These are phyloP conservation scores for Drosophila repletoides DNA, from an alignment of 1,140 invertebrate species.

Conservation along the genomic window DNA sequence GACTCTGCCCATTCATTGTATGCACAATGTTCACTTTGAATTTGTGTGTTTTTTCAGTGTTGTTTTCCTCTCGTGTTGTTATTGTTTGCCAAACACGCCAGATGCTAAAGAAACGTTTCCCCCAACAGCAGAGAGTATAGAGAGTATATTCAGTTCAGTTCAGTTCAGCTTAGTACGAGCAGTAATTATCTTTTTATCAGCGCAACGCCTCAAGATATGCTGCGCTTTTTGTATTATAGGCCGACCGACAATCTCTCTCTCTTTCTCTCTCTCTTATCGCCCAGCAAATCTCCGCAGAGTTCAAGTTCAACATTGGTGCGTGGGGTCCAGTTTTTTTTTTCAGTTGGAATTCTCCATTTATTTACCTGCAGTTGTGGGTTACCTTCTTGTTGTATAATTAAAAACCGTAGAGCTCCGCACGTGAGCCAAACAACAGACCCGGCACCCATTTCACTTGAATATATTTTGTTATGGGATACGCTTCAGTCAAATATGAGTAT, in stretches of 20 bases:
- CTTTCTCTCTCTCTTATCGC: conserved; percentile 30
- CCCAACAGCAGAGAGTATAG: too few relatives aligned
- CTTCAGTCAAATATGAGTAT: neutral
- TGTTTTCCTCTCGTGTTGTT: conserved; percentile 37
- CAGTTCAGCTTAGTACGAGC: too few relatives aligned
- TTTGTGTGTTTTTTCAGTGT: conserved; percentile 8
- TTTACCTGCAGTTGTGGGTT: conserved; percentile 15
- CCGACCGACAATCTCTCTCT: neutral
- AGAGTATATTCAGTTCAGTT: too few relatives aligned
- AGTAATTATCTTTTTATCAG: conserved; percentile 49
- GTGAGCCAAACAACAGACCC: conserved; percentile 35
- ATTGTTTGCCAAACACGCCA: conserved; percentile 53
- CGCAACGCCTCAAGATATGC: conserved; percentile 62
- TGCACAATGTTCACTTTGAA: conserved; percentile 49
- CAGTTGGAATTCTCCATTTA: too few relatives aligned
- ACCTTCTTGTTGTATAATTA: conserved; percentile 14
- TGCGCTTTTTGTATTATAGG: conserved; percentile 48
- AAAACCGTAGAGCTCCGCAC: conserved; percentile 34
- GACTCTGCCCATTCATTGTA: conserved; percentile 27
- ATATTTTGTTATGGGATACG: conserved; percentile 7
- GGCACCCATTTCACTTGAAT: neutral
- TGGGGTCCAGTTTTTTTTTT: conserved; percentile 42
- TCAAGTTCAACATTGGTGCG: conserved; percentile 55
- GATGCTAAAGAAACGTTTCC: too few relatives aligned
- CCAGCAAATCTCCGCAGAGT: conserved; percentile 32